Percentiles rank a stretch among this genome's conserved stretches.
Conservation (phyloP, 1,140 invertebrate genomes). For the Drosophila elegans region DNA sequence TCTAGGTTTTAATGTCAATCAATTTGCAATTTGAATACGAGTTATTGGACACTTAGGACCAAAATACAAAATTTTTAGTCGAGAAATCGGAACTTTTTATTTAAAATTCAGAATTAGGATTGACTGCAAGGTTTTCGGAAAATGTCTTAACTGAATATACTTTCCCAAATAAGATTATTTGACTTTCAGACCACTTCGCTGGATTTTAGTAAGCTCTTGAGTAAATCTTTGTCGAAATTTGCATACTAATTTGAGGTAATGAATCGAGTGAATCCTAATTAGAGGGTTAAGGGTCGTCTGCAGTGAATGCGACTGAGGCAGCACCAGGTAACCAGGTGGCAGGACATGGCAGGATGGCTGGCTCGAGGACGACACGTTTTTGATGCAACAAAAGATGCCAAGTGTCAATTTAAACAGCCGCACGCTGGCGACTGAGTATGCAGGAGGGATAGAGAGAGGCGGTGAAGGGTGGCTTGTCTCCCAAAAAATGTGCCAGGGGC, state of each 20-base stretch:
- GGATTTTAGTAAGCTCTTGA: not conserved
- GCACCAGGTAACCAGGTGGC: conserved; percentile 19
- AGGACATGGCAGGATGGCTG: conserved; percentile 17
- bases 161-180: not conserved
- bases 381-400: conserved; percentile 82
- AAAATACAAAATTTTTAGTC: no score
- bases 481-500: conserved; percentile 57
- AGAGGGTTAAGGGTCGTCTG: conserved; percentile 25
- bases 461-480: not conserved
- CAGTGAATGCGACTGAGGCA: conserved; percentile 16
- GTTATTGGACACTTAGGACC: no score
- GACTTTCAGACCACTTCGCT: no score
- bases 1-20: no score
- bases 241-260: not conserved
- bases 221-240: not conserved
- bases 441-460: not conserved
- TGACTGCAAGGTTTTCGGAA: no score
- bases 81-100: no score
- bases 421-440: conserved; percentile 16
- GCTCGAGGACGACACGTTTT: conserved; percentile 70
- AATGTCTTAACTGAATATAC: no score
- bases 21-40: no score
- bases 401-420: conserved; percentile 82
- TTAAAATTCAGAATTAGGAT: no score
- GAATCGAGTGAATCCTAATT: conserved; percentile 10